Conservation (phyloP, 2,888 invertebrate genomes). For the Cosmorhoe ocellata region DNA sequence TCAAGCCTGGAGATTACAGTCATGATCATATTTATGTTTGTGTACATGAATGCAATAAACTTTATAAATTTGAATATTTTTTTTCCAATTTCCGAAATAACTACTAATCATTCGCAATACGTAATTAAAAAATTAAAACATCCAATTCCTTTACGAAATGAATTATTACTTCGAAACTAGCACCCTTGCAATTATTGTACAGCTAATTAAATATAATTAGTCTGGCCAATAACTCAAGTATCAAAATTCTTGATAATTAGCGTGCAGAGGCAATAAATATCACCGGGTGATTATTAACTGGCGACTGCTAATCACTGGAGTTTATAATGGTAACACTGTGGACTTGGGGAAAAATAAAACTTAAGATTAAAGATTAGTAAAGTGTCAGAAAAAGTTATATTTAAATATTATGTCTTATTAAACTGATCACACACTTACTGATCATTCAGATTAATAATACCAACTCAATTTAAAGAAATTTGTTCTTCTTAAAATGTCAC, state of each 20-base stretch:
- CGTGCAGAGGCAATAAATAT: constrained; percentile 73
- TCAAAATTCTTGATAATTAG: constrained; percentile 81
- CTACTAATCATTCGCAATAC: background rate
- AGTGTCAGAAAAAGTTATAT: too few relatives aligned
- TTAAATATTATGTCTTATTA: too few relatives aligned
- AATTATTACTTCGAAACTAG: constrained; percentile 33
- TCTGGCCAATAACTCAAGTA: constrained; percentile 73
- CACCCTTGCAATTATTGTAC: constrained; percentile 39
- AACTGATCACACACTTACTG: too few relatives aligned
- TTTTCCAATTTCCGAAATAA: background rate
- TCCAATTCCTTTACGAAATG: constrained; percentile 19
- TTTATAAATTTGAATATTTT: too few relatives aligned
- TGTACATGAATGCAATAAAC: too few relatives aligned
- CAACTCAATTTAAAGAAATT: too few relatives aligned
- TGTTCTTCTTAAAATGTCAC: too few relatives aligned
- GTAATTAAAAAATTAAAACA: constrained; percentile 17
- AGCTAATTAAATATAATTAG: constrained; percentile 57
- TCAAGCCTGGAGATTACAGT: too few relatives aligned
- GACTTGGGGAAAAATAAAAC: constrained; percentile 35
- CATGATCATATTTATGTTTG: too few relatives aligned
- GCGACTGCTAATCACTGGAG: constrained; percentile 71
- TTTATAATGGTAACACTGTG: constrained; percentile 52
- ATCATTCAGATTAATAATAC: too few relatives aligned
- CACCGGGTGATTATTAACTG: constrained; percentile 72
- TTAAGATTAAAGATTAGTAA: background rate